These are phyloP conservation scores for Montipora capitata DNA, from an alignment of 92 coral and sea anemone species.

Conservation along the genomic window DNA sequence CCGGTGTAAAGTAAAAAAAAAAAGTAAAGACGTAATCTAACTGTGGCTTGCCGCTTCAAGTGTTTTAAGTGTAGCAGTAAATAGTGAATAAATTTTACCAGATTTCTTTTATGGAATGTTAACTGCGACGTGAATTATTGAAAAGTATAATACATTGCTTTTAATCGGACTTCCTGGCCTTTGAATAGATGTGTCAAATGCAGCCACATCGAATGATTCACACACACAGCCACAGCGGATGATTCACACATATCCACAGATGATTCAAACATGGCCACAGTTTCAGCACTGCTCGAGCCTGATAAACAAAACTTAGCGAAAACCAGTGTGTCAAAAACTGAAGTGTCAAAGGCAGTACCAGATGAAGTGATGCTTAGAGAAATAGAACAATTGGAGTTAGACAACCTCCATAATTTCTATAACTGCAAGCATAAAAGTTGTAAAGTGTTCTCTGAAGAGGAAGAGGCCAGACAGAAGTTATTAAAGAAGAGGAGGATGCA, in stretches of 20 bases:
- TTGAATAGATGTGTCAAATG: conserved; percentile 22
- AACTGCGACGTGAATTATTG: conserved; percentile 29
- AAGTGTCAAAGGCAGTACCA: conserved; percentile 24
- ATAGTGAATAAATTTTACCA: conserved; percentile 13
- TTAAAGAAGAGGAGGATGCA: conserved; percentile 25
- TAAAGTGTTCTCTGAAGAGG: conserved; percentile 24
- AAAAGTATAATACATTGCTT: conserved; percentile 21
- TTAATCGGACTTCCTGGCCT: conserved; percentile 13
- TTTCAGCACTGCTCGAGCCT: conserved; percentile 12
- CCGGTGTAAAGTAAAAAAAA: conserved; percentile 13
- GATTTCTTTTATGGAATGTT: conserved; percentile 5
- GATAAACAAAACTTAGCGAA: conserved; percentile 4
- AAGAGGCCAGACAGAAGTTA: conserved; percentile 36
- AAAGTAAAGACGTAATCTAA: background rate
- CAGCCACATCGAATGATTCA: conserved; percentile 24
- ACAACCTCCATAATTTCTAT: conserved; percentile 33
- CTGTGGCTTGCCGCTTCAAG: conserved; percentile 5
- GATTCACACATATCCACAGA: conserved; percentile 3
- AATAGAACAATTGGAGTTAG: background rate
- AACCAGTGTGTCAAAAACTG: conserved; percentile 16
- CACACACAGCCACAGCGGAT: conserved; percentile 9
- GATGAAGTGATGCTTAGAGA: conserved; percentile 34
- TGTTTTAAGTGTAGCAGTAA: background rate
- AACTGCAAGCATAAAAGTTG: conserved; percentile 43
- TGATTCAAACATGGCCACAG: background rate